Evolutionary conservation across 2,113 vertebrate species (phyloP), one percentile per base, ranked within the genome.

Genomic region (Dissostichus mawsoni): DNA sequence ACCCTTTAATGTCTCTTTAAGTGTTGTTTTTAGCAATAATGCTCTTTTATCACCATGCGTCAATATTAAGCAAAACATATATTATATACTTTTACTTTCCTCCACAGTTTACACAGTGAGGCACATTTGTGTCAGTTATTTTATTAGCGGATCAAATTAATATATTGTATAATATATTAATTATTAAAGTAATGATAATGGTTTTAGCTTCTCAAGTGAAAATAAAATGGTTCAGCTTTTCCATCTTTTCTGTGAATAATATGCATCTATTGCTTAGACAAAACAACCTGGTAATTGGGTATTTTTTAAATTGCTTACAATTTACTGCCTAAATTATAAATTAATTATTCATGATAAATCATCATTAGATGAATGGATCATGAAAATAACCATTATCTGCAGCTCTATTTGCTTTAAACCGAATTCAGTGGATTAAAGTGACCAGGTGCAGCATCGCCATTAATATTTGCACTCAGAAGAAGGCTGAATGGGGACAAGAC

Each of bases 401-500:
- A 74, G 47, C 25, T 5, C 4, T 29, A 8, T 53, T 69, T 33
- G 8, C 51, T 14, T 23, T 36, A 18, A 11, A 53, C 45, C 18
- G 1, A 63, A 62, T 45, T 13, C 7, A 50, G 13, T 50, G 7
- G 25, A 63, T 56, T 7, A 25, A 45, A 47, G 13, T 33, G 47
- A 52, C 23, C 8, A 53, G 18, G n/a, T 58, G 50, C 7, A 59
- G 14, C n/a, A 10, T 0, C 23, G 36, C 10, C 36, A 72, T 47
- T 70, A 1, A 47, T 44, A 12, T 63, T 8, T 58, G 14, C 8
- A 13, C 29, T 78, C 1, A 73, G 58, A 45, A 48, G 36, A 10
- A 11, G 47, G 4, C 14, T 65, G 18, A 57, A 78, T 53, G 29
- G 25, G 25, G 36, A 88, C 17, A 61, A 50, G 45, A n/a, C 4